Evolutionary conservation across 2,797 vertebrate genomes (phyloP).

Genomic region (Peromyscus melanophrys): DNA sequence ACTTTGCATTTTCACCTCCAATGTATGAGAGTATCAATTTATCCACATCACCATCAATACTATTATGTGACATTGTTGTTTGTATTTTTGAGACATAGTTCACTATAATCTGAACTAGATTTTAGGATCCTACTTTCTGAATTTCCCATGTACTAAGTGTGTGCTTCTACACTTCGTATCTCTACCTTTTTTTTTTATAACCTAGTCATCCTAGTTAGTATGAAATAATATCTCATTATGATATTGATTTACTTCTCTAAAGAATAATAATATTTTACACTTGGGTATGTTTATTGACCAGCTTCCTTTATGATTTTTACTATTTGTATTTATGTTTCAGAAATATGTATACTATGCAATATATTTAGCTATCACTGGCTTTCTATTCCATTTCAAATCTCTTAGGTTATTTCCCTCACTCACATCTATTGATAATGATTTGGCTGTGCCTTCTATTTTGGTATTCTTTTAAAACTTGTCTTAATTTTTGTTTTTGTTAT

Average conservation of each 20-base stretch:
- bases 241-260: slow-evolving; percentile 42
- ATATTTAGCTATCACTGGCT: neutral
- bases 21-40: neutral
- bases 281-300: neutral
- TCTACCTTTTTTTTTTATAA: neutral
- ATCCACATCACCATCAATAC: neutral
- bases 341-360: neutral
- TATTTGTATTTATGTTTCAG: neutral
- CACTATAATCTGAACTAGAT: neutral
- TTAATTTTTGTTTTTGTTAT: neutral
- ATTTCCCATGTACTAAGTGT: neutral
- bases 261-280: neutral
- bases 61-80: neutral
- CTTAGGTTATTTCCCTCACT: neutral
- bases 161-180: neutral
- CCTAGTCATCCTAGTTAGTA: neutral
- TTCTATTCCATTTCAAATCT: neutral
- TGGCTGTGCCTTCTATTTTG: neutral
- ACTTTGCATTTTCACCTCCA: neutral
- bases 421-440: neutral
- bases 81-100: neutral
- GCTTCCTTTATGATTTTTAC: neutral
- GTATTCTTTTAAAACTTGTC: neutral
- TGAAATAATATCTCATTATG: neutral
- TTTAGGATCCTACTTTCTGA: neutral